These are phyloP conservation scores for Phrynocephalus versicolor DNA, from an alignment of 2,113 vertebrate genomes.

Conservation along the genomic window DNA sequence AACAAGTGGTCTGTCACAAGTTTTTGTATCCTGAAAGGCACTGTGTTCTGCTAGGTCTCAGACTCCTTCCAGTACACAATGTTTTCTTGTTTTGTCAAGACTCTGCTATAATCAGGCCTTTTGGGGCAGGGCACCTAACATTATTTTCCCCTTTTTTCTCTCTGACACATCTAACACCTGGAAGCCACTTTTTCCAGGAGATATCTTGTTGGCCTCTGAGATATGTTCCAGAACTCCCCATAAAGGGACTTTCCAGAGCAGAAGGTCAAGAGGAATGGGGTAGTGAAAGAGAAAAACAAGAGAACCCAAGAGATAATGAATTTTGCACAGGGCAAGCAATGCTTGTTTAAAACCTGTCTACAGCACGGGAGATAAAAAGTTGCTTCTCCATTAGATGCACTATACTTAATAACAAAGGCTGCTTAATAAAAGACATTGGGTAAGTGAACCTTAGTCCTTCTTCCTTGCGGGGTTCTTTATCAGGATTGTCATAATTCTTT, in stretches of 20 bases:
- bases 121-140: too few species aligned
- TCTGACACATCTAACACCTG: too few species aligned
- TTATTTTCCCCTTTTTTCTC: too few species aligned
- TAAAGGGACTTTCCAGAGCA: not conserved
- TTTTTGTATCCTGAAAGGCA: too few species aligned
- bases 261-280: not conserved
- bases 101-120: too few species aligned
- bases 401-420: constrained; percentile 13
- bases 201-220: too few species aligned
- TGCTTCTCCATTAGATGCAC: not conserved
- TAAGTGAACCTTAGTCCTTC: not conserved
- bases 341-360: not conserved
- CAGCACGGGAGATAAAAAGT: not conserved
- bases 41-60: too few species aligned
- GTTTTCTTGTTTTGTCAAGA: too few species aligned
- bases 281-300: not conserved
- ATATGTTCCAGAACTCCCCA: constrained; percentile 1
- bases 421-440: constrained; percentile 7
- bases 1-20: too few species aligned
- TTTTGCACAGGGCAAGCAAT: not conserved
- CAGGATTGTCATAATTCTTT: constrained; percentile 23
- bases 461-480: constrained; percentile 14
- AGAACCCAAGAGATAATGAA: not conserved
- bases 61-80: too few species aligned
- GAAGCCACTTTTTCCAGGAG: too few species aligned